Evolutionary conservation across 2,888 invertebrate genomes (phyloP).

Genomic region (Drosophila lutescens): DNA sequence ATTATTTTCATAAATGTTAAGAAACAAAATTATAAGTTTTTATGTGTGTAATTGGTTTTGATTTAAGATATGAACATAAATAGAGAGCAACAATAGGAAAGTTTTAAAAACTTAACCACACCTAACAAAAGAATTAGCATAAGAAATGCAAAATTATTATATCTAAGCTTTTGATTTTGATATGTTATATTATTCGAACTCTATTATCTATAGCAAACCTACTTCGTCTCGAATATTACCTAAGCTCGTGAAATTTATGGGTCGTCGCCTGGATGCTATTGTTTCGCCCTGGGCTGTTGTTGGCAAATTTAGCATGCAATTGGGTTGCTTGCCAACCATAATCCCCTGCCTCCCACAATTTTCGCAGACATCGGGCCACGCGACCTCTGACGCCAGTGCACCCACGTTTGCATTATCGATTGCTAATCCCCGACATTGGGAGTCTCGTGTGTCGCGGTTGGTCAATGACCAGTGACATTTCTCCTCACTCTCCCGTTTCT

Average conservation of each 20-base stretch:
- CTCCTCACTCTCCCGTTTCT: conserved; percentile 4
- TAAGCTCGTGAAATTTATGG: neutral
- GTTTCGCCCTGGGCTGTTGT: conserved; percentile 15
- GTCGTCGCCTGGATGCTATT: conserved; percentile 1
- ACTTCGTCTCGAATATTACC: too few species aligned
- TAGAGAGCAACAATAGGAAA: neutral
- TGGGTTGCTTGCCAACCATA: conserved; percentile 46
- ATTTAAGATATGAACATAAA: too few species aligned
- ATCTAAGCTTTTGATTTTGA: neutral
- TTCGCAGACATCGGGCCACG: conserved; percentile 19
- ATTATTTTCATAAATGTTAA: too few species aligned
- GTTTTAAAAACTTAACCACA: neutral
- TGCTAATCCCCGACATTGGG: conserved; percentile 37
- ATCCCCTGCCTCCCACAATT: conserved; percentile 9
- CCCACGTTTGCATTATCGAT: conserved; percentile 61
- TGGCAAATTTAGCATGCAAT: conserved; percentile 52
- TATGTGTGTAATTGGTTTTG: neutral
- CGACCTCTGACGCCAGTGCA: conserved; percentile 52
- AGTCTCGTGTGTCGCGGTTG: conserved; percentile 38
- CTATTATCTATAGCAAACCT: too few species aligned
- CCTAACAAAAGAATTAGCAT: neutral
- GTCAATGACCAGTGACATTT: conserved; percentile 48
- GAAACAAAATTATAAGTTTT: too few species aligned
- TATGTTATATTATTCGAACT: neutral
- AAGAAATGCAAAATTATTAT: neutral